Evolutionary conservation across 35 echinoderm and acorn worm species (phyloP), one percentile per base, ranked within the genome.

Genomic region (Apostichopus japonicus): DNA sequence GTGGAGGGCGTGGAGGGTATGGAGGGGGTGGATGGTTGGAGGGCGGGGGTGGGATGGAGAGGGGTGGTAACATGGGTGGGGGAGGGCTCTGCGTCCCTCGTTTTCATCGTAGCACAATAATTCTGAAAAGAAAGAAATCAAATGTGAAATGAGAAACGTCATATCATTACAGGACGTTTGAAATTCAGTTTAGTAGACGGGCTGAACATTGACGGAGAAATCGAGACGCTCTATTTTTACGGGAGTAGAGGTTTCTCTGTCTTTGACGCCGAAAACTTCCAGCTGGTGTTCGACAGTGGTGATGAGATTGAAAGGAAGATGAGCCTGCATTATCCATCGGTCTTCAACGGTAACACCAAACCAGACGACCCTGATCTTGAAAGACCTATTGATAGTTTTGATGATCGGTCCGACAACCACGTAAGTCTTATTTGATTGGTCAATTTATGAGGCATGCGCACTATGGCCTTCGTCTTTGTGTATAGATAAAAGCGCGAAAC

Each of bases 271-370:
- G 89, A 92, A n/a, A 79, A 93, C 62, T 72, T 95, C 23, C 77
- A 72, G 21, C 24, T 92, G 84, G 83, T 98, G 5, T 94, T 90
- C 70, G 94, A 98, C 83, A 95, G 92, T 88, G 96, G 92, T 17
- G 96, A 98, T 71, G 94, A 98, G 21, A 65, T 98, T 76, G 96
- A 98, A 78, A 56, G 92, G 17, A 92, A 79, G 59, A 91, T 91
- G 63, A 61, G 80, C 6, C 2, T 70, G 6, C 90, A 88, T 25
- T 98, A 95, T 78, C 96, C 96, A 7, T 80, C 93, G 5, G 89
- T 98, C 0, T 98, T 98, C 70, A 98, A 98, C 77, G 92, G 79
- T 2, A 88, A 95, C 19, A 91, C 92, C 1, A 93, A 95, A 67
- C 87, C 91, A 2, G 92, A 92, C 59, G 90, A 98, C 8, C 23